Percentiles rank a stretch among this genome's conserved stretches.
phyloP scores from a whole-genome alignment of 2,797 vertebrate species.

The Gorsachius magnificus region DNA sequence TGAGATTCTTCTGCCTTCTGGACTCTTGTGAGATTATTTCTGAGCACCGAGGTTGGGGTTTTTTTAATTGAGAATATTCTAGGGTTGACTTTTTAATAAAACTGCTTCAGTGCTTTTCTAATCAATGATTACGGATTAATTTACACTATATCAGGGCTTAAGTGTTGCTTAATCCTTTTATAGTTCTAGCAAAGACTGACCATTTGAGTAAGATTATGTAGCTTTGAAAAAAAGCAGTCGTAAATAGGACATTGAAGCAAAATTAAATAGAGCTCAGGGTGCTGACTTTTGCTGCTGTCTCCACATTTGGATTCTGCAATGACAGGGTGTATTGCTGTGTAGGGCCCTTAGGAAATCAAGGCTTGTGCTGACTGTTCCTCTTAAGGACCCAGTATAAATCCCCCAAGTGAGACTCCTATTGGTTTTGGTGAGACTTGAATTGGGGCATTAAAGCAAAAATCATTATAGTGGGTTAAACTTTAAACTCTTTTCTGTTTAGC shows the following conservation, averaged over 20 bases:
- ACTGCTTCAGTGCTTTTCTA: not conserved
- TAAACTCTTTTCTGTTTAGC: slow-evolving; percentile 2
- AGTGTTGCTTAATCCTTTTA: not conserved
- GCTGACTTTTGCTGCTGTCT: not conserved
- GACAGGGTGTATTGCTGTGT: not conserved
- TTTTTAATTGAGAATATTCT: not conserved
- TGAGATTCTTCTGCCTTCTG: slow-evolving; percentile 26
- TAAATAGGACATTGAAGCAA: not conserved
- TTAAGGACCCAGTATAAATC: not conserved
- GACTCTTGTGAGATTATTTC: not conserved
- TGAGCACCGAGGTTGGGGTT: not conserved
- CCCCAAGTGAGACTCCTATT: not conserved
- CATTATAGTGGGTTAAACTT: not conserved
- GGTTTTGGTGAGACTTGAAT: not conserved
- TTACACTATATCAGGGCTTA: not conserved
- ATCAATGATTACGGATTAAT: not conserved
- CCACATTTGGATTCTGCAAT: not conserved
- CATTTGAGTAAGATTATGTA: not conserved
- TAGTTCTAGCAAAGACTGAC: not conserved
- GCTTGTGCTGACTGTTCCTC: not conserved
- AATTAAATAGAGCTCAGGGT: not conserved
- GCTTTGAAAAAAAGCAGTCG: not conserved
- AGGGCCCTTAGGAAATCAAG: not conserved
- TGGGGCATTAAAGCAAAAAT: not conserved
- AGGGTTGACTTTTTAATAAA: not conserved